A percentile compares a stretch with the other conserved stretches of the same genome.
phyloP scores from a whole-genome alignment of 2,797 vertebrate genomes.

The Leptodactylus fallax region DNA sequence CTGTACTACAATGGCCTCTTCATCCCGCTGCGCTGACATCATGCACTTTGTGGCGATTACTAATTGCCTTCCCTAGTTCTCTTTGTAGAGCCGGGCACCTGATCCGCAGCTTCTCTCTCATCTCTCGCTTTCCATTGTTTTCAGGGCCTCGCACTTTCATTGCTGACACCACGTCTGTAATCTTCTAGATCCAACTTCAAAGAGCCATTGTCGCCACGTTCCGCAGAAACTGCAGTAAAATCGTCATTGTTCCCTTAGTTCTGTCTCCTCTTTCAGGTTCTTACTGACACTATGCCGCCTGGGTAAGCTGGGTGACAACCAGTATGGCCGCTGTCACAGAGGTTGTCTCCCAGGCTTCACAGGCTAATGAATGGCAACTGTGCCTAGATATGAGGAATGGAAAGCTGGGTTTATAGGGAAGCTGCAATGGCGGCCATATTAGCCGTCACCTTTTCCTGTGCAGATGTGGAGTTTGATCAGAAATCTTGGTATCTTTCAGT shows the following conservation, averaged over 20 bases:
- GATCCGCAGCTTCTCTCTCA: neutral
- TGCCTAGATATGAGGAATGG: no score
- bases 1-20: slow-evolving; percentile 4
- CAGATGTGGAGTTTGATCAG: neutral
- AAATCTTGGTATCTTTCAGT: slow-evolving; percentile 71
- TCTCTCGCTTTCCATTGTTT: slow-evolving; percentile 2
- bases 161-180: neutral
- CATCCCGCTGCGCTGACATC: slow-evolving; percentile 12
- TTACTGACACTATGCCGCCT: neutral
- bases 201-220: neutral
- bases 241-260: neutral
- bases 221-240: slow-evolving; percentile 23
- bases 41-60: neutral
- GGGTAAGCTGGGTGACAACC: neutral
- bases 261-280: neutral
- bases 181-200: slow-evolving; percentile 29
- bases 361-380: no score
- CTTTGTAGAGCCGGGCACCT: neutral
- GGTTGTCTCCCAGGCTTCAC: no score
- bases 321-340: no score
- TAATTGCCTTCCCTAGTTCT: neutral
- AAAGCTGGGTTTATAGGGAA: neutral
- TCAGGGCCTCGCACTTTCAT: neutral
- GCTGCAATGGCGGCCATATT: neutral
- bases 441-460: neutral